Evolutionary conservation across 2,888 invertebrate genomes (phyloP).

Genomic region (Stictocephala bisonia): DNA sequence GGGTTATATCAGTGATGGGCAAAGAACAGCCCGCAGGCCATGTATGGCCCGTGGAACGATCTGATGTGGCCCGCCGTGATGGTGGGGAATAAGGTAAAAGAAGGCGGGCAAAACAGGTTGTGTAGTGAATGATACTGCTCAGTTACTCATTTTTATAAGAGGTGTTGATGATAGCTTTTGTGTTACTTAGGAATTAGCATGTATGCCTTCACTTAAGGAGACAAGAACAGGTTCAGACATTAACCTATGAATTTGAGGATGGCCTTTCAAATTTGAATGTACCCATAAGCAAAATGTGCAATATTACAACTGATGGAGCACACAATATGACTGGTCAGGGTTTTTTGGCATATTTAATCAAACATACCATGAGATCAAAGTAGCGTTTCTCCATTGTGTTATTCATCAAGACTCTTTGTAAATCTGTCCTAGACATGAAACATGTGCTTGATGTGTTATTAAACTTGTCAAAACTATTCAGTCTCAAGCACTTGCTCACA

Average conservation of each 20-base stretch:
- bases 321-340: neutral
- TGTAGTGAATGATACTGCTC: slow-evolving; percentile 46
- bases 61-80: too few relatives aligned
- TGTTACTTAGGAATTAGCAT: slow-evolving; percentile 40
- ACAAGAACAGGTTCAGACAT: neutral
- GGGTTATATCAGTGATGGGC: too few relatives aligned
- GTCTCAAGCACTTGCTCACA: too few relatives aligned
- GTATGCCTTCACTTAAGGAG: neutral
- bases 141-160: slow-evolving; percentile 51
- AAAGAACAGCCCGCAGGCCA: too few relatives aligned
- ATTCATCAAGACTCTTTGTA: neutral
- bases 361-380: neutral
- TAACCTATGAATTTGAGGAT: neutral
- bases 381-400: neutral
- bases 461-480: neutral
- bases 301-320: neutral
- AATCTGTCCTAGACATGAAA: neutral
- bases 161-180: slow-evolving; percentile 47
- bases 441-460: neutral
- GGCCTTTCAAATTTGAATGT: neutral
- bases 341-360: neutral
- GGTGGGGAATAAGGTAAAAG: too few relatives aligned
- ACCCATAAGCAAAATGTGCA: neutral
- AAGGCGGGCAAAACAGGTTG: too few relatives aligned
- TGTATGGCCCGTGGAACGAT: too few relatives aligned